Evolutionary conservation across 2,113 vertebrate species (phyloP).

Genomic region (Empidonax alnorum): DNA sequence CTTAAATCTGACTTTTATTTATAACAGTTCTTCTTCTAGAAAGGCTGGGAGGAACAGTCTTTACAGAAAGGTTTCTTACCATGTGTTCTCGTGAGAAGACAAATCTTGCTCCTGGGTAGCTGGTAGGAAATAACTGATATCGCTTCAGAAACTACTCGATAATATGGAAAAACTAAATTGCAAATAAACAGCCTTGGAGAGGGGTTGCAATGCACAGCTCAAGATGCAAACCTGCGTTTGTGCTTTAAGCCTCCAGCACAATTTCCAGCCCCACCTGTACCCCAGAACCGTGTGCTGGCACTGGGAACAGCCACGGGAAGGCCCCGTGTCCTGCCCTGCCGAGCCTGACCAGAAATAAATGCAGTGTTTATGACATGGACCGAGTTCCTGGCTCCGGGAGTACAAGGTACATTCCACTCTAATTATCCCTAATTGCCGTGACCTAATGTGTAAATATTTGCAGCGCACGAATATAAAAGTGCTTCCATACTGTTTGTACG

Average conservation of each 20-base stretch:
- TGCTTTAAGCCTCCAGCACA: neutral
- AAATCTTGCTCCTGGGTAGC: neutral
- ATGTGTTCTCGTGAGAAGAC: neutral
- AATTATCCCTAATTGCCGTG: slow-evolving; percentile 61
- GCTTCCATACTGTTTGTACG: slow-evolving; percentile 34
- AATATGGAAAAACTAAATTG: neutral
- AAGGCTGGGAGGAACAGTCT: neutral
- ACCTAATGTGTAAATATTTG: slow-evolving; percentile 63
- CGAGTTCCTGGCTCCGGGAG: neutral
- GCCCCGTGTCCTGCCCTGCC: neutral
- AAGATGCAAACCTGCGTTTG: neutral
- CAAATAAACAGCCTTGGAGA: neutral
- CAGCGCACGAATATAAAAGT: slow-evolving; percentile 4
- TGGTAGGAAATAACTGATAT: neutral
- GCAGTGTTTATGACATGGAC: neutral
- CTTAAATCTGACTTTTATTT: neutral
- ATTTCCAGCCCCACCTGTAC: neutral
- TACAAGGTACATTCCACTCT: slow-evolving; percentile 61
- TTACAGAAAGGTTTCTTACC: neutral
- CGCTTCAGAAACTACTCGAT: neutral
- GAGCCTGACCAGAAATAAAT: neutral
- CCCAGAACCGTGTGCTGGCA: neutral
- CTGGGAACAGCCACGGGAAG: neutral
- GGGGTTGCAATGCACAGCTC: neutral
- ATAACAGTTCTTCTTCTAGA: neutral